A percentile compares a stretch with the other conserved stretches of the same genome.
Conservation (phyloP, 2,888 invertebrate genomes). For the Tipula helvola region DNA sequence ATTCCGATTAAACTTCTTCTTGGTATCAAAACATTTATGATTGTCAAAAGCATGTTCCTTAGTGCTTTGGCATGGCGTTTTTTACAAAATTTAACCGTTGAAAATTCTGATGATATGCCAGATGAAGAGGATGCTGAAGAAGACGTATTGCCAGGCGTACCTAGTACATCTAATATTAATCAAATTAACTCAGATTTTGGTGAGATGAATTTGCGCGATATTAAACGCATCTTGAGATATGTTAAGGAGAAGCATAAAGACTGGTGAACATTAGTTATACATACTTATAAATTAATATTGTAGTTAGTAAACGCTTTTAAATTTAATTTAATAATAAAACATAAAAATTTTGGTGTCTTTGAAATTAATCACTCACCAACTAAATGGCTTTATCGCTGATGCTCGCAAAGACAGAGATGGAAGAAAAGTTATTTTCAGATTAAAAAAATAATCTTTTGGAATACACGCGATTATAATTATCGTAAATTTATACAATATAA, state of each 20-base stretch:
- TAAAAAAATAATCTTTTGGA: no score
- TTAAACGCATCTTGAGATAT: neutral
- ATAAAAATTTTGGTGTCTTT: no score
- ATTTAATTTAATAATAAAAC: neutral
- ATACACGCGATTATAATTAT: no score
- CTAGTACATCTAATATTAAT: neutral
- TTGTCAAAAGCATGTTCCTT: neutral
- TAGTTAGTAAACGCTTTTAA: neutral
- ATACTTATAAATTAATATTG: neutral
- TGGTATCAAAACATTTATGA: neutral
- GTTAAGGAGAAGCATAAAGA: neutral
- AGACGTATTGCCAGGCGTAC: neutral
- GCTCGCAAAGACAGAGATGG: no score
- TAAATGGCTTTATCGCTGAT: no score
- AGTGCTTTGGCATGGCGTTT: neutral
- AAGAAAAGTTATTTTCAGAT: no score
- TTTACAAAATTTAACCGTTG: neutral
- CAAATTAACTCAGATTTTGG: neutral
- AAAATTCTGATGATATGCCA: neutral
- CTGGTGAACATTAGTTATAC: neutral
- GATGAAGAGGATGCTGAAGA: neutral
- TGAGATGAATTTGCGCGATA: neutral
- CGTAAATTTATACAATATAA: no score
- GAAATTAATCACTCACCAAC: no score
- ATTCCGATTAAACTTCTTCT: neutral